phyloP scores from a whole-genome alignment of 2,797 vertebrate species.

The Loriculus beryllinus region DNA sequence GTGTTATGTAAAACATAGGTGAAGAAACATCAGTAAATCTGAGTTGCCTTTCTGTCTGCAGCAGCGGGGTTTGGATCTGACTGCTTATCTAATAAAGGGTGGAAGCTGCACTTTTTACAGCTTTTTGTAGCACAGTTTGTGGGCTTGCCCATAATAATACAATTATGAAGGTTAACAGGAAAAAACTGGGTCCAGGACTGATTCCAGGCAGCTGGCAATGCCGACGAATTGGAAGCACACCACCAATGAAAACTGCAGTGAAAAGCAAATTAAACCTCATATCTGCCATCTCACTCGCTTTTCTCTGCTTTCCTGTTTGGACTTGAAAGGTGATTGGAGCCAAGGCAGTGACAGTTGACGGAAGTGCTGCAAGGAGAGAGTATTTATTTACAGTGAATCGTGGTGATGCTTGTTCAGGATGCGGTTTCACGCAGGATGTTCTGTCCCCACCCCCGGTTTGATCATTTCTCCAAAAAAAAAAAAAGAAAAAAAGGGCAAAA shows the following conservation, averaged over 20 bases:
- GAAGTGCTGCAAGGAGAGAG: slow-evolving; percentile 91
- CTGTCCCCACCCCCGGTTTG: slow-evolving; percentile 84
- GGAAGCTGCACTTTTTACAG: slow-evolving; percentile 64
- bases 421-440: slow-evolving; percentile 98
- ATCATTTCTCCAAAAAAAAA: slow-evolving; percentile 81
- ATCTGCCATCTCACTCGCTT: slow-evolving; percentile 93
- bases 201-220: slow-evolving; percentile 87
- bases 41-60: slow-evolving; percentile 54
- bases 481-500: slow-evolving; percentile 54
- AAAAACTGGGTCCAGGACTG: slow-evolving; percentile 86
- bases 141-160: slow-evolving; percentile 79
- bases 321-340: slow-evolving; percentile 97
- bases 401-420: slow-evolving; percentile 97
- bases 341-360: slow-evolving; percentile 96
- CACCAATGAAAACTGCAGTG: slow-evolving; percentile 86
- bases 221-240: slow-evolving; percentile 83
- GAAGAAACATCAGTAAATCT: slow-evolving; percentile 5
- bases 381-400: slow-evolving; percentile 99
- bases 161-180: slow-evolving; percentile 93
- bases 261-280: slow-evolving; percentile 95
- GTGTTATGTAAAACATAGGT: slow-evolving; percentile 36
- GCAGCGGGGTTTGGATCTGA: slow-evolving; percentile 53
- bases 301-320: slow-evolving; percentile 98
- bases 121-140: slow-evolving; percentile 69
- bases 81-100: slow-evolving; percentile 74